Percentiles rank a stretch among this genome's conserved stretches.
These are phyloP conservation scores for Choristoneura rosaceana DNA, from an alignment of 2,888 invertebrate genomes.

Conservation along the genomic window DNA sequence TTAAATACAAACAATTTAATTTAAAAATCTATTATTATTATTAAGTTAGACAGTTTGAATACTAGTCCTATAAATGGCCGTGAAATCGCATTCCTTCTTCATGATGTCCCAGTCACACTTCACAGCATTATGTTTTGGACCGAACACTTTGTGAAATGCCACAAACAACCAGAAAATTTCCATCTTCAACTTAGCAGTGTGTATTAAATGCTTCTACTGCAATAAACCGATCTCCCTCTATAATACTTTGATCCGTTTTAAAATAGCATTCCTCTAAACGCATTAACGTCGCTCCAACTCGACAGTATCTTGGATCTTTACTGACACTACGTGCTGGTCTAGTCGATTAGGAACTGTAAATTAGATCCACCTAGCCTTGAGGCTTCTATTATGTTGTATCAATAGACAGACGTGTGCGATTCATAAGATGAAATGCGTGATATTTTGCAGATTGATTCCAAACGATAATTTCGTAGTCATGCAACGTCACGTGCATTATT, in stretches of 20 bases:
- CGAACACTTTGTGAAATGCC: too few species aligned
- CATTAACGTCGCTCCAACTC: not conserved
- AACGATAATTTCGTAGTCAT: slow-evolving; percentile 6
- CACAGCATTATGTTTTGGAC: too few species aligned
- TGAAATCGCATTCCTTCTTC: too few species aligned
- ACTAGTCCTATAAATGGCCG: too few species aligned
- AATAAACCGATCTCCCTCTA: not conserved
- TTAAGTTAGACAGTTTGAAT: too few species aligned
- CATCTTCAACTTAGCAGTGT: too few species aligned
- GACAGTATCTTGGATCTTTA: slow-evolving; percentile 1
- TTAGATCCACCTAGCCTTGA: slow-evolving; percentile 12
- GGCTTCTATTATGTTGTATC: slow-evolving; percentile 10
- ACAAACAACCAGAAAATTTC: too few species aligned
- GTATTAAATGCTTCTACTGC: too few species aligned
- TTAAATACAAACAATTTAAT: too few species aligned
- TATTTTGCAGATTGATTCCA: slow-evolving; percentile 19
- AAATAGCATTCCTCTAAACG: not conserved
- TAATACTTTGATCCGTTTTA: not conserved
- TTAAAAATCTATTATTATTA: too few species aligned
- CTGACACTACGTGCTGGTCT: not conserved
- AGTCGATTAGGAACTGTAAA: not conserved
- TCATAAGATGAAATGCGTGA: slow-evolving; percentile 21
- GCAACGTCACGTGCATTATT: slow-evolving; percentile 7
- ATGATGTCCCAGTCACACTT: too few species aligned
- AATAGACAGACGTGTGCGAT: slow-evolving; percentile 24